Percentiles rank a stretch among this genome's conserved stretches.
Evolutionary conservation across 37 sponge, comb jelly and placozoan genomes (phyloP).

Genomic region (Lycopodina hypogea): DNA sequence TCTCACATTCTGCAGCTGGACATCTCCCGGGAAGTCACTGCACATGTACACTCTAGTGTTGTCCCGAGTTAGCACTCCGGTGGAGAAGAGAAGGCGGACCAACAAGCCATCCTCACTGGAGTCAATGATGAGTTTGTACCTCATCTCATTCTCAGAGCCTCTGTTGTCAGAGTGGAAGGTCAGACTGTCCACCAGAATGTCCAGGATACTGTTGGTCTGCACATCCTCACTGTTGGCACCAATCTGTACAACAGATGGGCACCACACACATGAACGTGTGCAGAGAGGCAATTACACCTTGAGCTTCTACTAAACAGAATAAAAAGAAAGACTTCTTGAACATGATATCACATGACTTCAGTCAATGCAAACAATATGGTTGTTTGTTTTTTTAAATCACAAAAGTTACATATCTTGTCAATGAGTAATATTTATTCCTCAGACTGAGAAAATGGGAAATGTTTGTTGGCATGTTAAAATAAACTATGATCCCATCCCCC

Average conservation of each 20-base stretch:
- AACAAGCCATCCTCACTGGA: slow-evolving; percentile 82
- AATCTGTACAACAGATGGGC: slow-evolving; percentile 4
- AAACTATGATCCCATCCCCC: no score
- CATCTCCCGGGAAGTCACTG: slow-evolving; percentile 82
- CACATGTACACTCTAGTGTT: slow-evolving; percentile 73
- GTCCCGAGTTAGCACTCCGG: slow-evolving; percentile 51
- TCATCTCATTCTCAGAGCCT: slow-evolving; percentile 66
- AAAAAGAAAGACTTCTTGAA: no score
- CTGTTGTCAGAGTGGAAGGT: slow-evolving; percentile 35
- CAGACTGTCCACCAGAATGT: slow-evolving; percentile 61
- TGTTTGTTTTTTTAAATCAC: no score
- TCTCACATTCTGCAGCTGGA: slow-evolving; percentile 60
- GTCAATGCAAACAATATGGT: no score
- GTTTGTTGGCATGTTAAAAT: no score
- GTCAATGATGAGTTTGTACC: slow-evolving; percentile 90
- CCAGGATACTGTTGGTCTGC: slow-evolving; percentile 41
- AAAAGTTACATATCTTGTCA: no score
- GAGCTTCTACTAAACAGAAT: no score
- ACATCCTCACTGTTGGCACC: slow-evolving; percentile 10
- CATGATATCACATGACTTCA: no score
- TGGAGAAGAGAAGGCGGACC: slow-evolving; percentile 68
- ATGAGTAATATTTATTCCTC: no score
- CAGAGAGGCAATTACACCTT: no score
- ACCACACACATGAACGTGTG: background rate
- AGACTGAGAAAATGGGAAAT: no score